phyloP scores from a whole-genome alignment of 2,888 invertebrate species.

The Mesoligia furuncula region DNA sequence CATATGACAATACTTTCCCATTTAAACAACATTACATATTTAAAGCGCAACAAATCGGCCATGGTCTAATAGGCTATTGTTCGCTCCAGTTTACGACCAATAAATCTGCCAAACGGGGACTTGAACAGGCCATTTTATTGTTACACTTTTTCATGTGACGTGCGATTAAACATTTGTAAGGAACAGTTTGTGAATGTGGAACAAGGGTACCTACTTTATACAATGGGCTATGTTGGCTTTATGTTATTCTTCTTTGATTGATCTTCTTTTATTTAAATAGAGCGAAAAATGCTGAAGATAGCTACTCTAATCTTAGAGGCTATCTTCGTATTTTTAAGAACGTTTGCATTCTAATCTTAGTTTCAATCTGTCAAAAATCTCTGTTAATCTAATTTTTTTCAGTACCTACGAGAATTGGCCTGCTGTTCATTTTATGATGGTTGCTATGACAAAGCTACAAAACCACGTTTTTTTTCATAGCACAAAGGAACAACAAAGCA shows the following conservation, averaged over 20 bases:
- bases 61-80: slow-evolving; percentile 65
- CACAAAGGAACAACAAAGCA: not conserved
- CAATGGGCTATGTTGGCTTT: not conserved
- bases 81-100: slow-evolving; percentile 66
- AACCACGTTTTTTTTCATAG: not conserved
- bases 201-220: not conserved
- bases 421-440: no score
- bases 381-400: no score
- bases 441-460: not conserved
- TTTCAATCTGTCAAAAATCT: no score
- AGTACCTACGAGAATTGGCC: no score
- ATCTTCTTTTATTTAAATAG: not conserved
- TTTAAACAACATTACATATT: slow-evolving; percentile 61
- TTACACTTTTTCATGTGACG: slow-evolving; percentile 55
- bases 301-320: not conserved
- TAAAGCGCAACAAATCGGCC: slow-evolving; percentile 42
- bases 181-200: slow-evolving; percentile 16
- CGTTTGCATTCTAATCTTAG: no score
- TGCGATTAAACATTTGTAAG: slow-evolving; percentile 54
- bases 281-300: no score
- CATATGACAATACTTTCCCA: not conserved
- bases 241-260: not conserved
- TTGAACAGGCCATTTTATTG: slow-evolving; percentile 65
- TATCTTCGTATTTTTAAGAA: no score
- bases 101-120: slow-evolving; percentile 68